Evolutionary conservation across 2,113 vertebrate genomes (phyloP).

Genomic region (Lasiurus cinereus): DNA sequence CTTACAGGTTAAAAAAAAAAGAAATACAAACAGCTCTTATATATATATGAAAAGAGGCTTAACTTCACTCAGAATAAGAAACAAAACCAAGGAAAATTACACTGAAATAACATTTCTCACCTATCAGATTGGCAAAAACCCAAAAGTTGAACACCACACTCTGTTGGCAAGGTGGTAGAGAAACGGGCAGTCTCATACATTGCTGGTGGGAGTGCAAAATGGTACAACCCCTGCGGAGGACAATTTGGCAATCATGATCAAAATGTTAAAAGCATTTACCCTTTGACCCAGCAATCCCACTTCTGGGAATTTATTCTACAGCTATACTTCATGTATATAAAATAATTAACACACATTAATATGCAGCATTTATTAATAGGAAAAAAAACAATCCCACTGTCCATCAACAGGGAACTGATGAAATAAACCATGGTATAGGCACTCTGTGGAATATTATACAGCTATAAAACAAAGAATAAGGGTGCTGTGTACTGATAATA

Average conservation of each 20-base stretch:
- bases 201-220: constrained; percentile 63
- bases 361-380: background rate
- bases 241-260: constrained; percentile 64
- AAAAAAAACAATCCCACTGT: background rate
- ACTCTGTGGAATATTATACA: background rate
- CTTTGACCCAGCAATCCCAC: constrained; percentile 69
- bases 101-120: constrained; percentile 64
- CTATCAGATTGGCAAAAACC: constrained; percentile 64
- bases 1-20: background rate
- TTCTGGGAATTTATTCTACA: constrained; percentile 64
- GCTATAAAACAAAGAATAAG: background rate
- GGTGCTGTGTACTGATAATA: background rate
- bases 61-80: constrained; percentile 43
- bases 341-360: background rate
- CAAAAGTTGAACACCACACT: constrained; percentile 64
- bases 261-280: constrained; percentile 73
- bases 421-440: background rate
- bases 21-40: background rate
- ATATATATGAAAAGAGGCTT: background rate
- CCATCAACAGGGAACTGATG: background rate
- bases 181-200: background rate
- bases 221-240: constrained; percentile 26
- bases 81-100: constrained; percentile 8
- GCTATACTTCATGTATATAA: background rate
- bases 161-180: constrained; percentile 67